Evolutionary conservation across 2,888 invertebrate genomes (phyloP), one percentile per base, ranked within the genome.

Genomic region (Leptopilina syphax): DNA sequence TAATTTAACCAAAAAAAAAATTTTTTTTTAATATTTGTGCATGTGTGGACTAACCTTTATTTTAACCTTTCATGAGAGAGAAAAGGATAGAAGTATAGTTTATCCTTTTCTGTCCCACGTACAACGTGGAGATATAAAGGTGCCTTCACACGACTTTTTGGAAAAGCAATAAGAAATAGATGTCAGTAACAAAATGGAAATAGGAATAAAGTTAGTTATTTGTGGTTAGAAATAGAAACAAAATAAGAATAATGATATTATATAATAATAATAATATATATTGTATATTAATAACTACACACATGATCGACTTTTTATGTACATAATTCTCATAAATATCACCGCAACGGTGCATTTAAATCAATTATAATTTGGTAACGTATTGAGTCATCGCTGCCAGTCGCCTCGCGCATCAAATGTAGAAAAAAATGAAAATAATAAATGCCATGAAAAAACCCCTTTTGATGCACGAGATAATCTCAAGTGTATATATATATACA

Each of bases 281-380:
- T 77, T 77, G 24, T 65, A 65, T 77, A 65, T 34, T 44, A 65
- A 44, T 65, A 77, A 34, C 63, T 65, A 65, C 41, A 77, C 41
- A 77, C 18, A 77, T 50, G 27, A 77, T 65, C 77, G 77, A 65
- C 47, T 50, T 77, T 18, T 77, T 65, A 77, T 77, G 50, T 77
- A 65, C 63, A 77, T 7, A 65, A 63, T 77, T 65, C 13, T 47
- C 44, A 44, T 44, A 10, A 77, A 86, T 87, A 87, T 77, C 78
- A 80, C 79, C 68, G 70, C 79, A 83, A 44, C 44, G 44, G 44
- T 44, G 44, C 44, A 44, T 81, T 67, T 81, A 82, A 83, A 83
- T 76, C 80, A 83, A 83, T 82, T 81, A 34, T 34, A 77, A 54
- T 73, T 73, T 73, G 73, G 73, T 73, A 73, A 73, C 73, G 57